Evolutionary conservation across 2,888 invertebrate species (phyloP).

Genomic region (Apamea crenata): DNA sequence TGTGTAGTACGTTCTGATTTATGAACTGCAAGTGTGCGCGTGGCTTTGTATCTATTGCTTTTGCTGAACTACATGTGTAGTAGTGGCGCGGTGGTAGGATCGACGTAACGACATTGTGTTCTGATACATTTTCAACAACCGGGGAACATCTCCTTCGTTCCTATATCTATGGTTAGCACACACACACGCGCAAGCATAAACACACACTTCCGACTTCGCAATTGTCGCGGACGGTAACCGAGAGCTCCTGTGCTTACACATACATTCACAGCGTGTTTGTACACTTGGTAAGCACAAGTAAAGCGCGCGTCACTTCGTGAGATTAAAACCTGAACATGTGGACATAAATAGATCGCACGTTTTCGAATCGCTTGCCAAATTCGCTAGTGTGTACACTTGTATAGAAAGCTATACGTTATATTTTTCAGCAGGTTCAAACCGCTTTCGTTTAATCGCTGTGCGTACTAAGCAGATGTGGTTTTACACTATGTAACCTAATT

Average conservation of each 20-base stretch:
- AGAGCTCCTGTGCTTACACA: background rate
- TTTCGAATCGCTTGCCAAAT: background rate
- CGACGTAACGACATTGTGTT: no score
- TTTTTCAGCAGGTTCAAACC: background rate
- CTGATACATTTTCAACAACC: no score
- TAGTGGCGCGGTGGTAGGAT: no score
- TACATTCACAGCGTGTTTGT: background rate
- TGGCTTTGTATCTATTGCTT: no score
- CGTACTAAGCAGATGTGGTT: background rate
- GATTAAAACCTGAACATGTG: background rate
- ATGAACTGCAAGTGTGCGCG: no score
- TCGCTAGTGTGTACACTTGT: background rate
- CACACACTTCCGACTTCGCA: background rate
- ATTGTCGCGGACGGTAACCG: background rate
- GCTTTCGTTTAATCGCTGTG: background rate
- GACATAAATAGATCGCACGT: no score
- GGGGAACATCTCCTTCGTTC: no score
- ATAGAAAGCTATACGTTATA: background rate
- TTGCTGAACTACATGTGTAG: no score
- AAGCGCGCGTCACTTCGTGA: background rate
- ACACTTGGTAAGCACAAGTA: background rate
- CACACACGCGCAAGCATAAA: background rate
- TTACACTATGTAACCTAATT: background rate
- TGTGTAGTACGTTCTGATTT: no score
- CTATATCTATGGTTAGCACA: no score